Evolutionary conservation across 2,888 invertebrate genomes (phyloP), one percentile per base, ranked within the genome.

Genomic region (Artemia sp.): DNA sequence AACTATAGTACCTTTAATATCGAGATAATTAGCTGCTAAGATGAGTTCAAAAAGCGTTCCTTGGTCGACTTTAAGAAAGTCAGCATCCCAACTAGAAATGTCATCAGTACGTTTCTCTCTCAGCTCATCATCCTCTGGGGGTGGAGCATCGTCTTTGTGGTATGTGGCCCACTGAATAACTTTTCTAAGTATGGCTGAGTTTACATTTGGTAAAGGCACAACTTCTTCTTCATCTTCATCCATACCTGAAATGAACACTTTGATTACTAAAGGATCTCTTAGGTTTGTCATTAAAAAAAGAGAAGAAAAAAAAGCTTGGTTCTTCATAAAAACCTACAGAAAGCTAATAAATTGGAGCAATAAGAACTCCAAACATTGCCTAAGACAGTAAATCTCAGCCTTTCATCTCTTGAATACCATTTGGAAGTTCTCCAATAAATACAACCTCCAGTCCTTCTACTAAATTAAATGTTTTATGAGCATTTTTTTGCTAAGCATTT

Each of bases 41-140:
- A 97, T 96, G 66, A 97, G 81, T 81, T 96, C 96, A 78, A 95
- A 96, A 12, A 97, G 81, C 1, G 95, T 96, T 72, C 92, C 94
- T 78, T 96, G 95, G 78, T 96, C 95, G 52, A 97, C 96, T 83
- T 98, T 98, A 10, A 99, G 81, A 77, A 98, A 98, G 78, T 98
- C 97, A 0, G 94, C 92, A 82, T 98, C 98, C 98, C 98, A 98
- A 0, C 93, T 92, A 50, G 92, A 92, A 74, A 98, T 98, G 77
- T 98, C 97, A 78, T 98, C 97, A 0, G 97, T 97, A n/a, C 97
- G 83, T 77, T 96, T 97, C 77, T 95, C 94, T 78, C 92, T 92
- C 79, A 92, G 93, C 78, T 97, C 96, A 76, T 96, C 95, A 76
- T 98, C 96, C 79, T 95, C 95, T 10, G 93, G 90, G 75, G 92